Base-by-base conservation (phyloP, 2,888 invertebrate species). In the Anaspis maculata region DNA sequence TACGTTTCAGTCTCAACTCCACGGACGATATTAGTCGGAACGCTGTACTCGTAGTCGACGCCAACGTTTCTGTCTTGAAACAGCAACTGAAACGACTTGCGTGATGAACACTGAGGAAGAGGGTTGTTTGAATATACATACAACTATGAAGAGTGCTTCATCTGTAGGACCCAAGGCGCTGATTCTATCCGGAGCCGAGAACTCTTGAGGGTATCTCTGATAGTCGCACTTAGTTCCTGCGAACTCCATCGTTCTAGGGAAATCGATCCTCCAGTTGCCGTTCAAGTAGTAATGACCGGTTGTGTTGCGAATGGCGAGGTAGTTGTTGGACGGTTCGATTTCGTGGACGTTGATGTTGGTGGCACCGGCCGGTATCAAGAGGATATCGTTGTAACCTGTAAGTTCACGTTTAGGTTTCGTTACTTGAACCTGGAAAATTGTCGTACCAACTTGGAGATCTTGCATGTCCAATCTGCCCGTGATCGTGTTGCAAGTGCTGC, bases 191-290 rank as follows among this genome's bases (percentile, higher is more conserved):
- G 89, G 87, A 1, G 89, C 83, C 1, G 81, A 76, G 55, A 85
- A 82, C 2, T 83, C 86, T 59, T 80, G 79, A 11, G 84, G 83
- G 47, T 77, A 79, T 42, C 92, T 72, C 49, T 88, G 84, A 61
- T 97, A 97, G 57, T 83, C 78, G 76, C 95, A 95, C 53, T 79
- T 76, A 3, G 83, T 78, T 7, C 91, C 90, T 1, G 86, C 87
- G 54, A 91, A 88, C 37, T 71, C 68, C 52, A 87, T 68, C 16
- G 78, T 77, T 31, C 84, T 74, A 0, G 92, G 90, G 60, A 89
- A 89, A 67, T 92, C 89, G 56, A 97, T 91, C 57, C 85, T 78
- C 82, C 90, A 94, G 61, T 92, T 83, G 1, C 96, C 96, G 64
- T 97, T 97, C 30, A 97, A 69, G 59, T 90, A 91, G 62, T 86